phyloP scores from a whole-genome alignment of 30 jellyfish, hydroid and myxozoan species.

The Turritopsis rubra region DNA sequence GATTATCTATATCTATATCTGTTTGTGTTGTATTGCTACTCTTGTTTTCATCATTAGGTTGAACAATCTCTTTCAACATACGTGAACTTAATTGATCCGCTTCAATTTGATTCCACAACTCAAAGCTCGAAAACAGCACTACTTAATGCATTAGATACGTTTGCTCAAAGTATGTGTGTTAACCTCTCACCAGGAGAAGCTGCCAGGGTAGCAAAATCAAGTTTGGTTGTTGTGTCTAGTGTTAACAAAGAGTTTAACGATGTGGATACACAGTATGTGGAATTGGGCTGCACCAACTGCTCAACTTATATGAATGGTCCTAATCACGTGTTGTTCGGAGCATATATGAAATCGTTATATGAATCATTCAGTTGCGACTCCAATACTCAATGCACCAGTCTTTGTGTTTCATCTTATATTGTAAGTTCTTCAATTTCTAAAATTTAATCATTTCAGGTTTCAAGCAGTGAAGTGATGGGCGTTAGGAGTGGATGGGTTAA shows the following conservation, averaged over 20 bases:
- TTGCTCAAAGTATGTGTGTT: slow-evolving; percentile 39
- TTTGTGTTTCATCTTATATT: slow-evolving; percentile 49
- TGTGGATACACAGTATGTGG: slow-evolving; percentile 11
- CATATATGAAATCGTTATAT: slow-evolving; percentile 16
- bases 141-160: neutral
- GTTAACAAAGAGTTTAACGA: slow-evolving; percentile 7
- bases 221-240: slow-evolving; percentile 30
- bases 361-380: slow-evolving; percentile 38
- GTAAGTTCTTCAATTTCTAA: slow-evolving; percentile 12
- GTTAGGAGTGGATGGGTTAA: too few relatives aligned
- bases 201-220: slow-evolving; percentile 41
- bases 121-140: slow-evolving; percentile 23
- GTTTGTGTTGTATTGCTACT: neutral
- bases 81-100: slow-evolving; percentile 28
- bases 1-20: neutral
- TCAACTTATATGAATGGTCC: slow-evolving; percentile 20
- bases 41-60: neutral
- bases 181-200: slow-evolving; percentile 10
- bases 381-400: slow-evolving; percentile 41
- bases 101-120: slow-evolving; percentile 19
- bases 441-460: neutral
- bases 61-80: neutral
- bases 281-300: slow-evolving; percentile 48
- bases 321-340: slow-evolving; percentile 27
- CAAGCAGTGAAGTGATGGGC: too few relatives aligned